phyloP scores from a whole-genome alignment of 2,113 vertebrate species.

The Gymnarchus niloticus region DNA sequence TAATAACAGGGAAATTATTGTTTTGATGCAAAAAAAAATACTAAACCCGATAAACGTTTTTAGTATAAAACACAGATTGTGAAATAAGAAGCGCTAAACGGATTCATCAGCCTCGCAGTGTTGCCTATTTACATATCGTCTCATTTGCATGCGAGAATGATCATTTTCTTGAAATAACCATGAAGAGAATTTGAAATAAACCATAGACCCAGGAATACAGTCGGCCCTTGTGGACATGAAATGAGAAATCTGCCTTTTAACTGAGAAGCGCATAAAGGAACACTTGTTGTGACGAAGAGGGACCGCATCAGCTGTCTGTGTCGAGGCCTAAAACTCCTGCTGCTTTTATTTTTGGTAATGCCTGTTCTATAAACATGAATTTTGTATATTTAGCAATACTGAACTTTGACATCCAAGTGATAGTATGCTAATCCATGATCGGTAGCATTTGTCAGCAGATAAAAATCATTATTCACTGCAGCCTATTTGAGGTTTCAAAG shows the following conservation, averaged over 20 bases:
- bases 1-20: not conserved
- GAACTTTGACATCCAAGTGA: not conserved
- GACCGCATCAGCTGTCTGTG: not conserved
- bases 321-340: not conserved
- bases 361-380: not conserved
- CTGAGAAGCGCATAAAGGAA: not conserved
- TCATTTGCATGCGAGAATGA: not conserved
- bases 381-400: not conserved
- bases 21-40: not conserved
- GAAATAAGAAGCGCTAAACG: not conserved
- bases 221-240: not conserved
- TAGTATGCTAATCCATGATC: not conserved
- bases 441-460: not conserved
- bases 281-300: not conserved
- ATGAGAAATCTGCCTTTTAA: not conserved
- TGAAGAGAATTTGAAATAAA: not conserved
- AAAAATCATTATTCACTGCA: not conserved
- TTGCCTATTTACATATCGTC: not conserved
- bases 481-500: not conserved
- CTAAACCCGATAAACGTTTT: not conserved
- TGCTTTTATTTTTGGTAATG: not conserved
- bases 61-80: not conserved
- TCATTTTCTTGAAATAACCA: not conserved
- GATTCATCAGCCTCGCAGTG: not conserved
- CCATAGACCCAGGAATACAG: not conserved